These are phyloP conservation scores for Rhimphoctona megacephalus DNA, from an alignment of 2,888 invertebrate species.

Conservation along the genomic window DNA sequence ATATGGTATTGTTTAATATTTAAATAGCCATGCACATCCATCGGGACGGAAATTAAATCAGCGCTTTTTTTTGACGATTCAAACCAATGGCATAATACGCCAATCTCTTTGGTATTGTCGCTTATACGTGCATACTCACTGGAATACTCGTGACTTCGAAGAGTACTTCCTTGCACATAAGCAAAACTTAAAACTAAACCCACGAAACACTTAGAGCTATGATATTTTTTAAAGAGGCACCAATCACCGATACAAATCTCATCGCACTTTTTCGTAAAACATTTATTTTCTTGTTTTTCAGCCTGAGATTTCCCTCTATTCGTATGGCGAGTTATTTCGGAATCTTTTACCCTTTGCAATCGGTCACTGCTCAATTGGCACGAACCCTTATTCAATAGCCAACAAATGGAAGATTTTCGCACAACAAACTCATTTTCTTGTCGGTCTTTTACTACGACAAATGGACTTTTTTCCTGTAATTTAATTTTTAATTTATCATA, in stretches of 20 bases:
- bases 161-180: conserved; percentile 36
- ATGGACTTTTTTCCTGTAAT: conserved; percentile 40
- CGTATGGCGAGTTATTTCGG: conserved; percentile 22
- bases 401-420: conserved; percentile 31
- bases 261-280: conserved; percentile 45
- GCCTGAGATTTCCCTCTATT: not conserved
- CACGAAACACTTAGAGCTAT: conserved; percentile 40
- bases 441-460: conserved; percentile 50
- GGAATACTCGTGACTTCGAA: conserved; percentile 31
- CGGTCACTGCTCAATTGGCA: conserved; percentile 51
- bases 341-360: conserved; percentile 49
- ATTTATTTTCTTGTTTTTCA: conserved; percentile 30
- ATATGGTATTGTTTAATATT: conserved; percentile 28
- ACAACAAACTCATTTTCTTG: conserved; percentile 34
- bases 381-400: conserved; percentile 40
- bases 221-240: conserved; percentile 47
- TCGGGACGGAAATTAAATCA: conserved; percentile 73
- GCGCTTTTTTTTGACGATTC: not conserved
- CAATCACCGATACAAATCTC: conserved; percentile 58
- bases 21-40: conserved; percentile 74
- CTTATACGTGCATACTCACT: conserved; percentile 38
- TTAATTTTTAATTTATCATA: conserved; percentile 33
- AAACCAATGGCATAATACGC: conserved; percentile 46
- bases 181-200: conserved; percentile 44
- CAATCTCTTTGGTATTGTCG: conserved; percentile 40